Base-by-base conservation (phyloP, 2,797 vertebrate genomes). In the Paguma larvata region DNA sequence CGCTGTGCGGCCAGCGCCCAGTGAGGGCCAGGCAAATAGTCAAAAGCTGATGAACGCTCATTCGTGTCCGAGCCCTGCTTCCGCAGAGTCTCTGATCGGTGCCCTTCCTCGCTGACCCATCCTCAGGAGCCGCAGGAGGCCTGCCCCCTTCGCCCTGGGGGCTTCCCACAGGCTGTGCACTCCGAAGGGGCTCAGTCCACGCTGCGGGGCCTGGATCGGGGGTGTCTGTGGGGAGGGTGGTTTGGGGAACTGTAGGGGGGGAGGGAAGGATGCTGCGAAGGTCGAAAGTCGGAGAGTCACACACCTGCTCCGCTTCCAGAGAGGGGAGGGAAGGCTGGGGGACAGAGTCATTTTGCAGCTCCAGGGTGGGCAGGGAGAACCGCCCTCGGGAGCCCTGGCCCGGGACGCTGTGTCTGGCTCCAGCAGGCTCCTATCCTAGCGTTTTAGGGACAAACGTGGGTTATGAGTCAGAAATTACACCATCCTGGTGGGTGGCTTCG, bases 401-500 rank as follows among this genome's bases (percentile, higher is more conserved):
- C 1, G 0, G 32, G 34, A 67, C 21, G 3, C 9, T 2, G 3
- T 1, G 4, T 19, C 12, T 46, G 46, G 32, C 83, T 59, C 65
- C 16, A 14, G 82, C 30, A 12, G 25, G 21, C 59, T 67, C 68
- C 53, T 79, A 0, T 21, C 53, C 46, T 23, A 84, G 72, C 53
- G 4, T 51, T 82, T 73, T 5, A 38, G 23, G 89, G 59, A 85
- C 75, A n/a, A 67, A 34, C 18, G 1, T 1, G 38, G 18, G 7
- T 59, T 32, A 41, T 21, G 25, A 82, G 18, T 59, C 91, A 70
- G 77, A 89, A 85, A 77, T 53, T 0, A 34, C 0, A 1, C 56
- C 96, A 91, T 15, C 72, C 48, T 72, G 34, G 75, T 67, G 62
- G 65, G 72, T 67, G 77, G 88, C 67, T 85, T 41, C 70, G 51